Conservation (phyloP, 2,888 invertebrate genomes). For the Apantesis nais region DNA sequence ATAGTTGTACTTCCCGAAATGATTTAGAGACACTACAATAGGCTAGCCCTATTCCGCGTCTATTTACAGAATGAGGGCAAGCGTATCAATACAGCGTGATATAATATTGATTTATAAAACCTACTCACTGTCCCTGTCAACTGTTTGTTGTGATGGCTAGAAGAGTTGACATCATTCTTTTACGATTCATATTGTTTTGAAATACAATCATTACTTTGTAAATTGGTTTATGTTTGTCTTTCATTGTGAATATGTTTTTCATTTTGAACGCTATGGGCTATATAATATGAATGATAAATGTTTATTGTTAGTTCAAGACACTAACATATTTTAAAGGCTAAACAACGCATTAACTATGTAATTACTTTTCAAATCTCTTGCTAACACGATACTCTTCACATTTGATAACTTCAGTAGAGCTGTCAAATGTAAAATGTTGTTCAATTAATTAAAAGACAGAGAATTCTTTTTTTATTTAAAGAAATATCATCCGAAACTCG, state of each 20-base stretch:
- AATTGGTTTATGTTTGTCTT: slow-evolving; percentile 3
- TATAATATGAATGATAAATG: background rate
- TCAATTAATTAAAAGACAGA: too few relatives aligned
- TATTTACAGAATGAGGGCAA: slow-evolving; percentile 2
- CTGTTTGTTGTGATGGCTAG: slow-evolving; percentile 2
- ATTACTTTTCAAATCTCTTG: too few relatives aligned
- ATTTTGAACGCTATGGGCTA: background rate
- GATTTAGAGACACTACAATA: background rate
- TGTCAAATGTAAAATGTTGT: too few relatives aligned
- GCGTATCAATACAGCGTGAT: background rate
- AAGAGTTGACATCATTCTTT: background rate
- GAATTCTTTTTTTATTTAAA: too few relatives aligned
- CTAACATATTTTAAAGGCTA: too few relatives aligned
- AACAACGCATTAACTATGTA: too few relatives aligned
- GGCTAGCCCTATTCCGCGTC: background rate
- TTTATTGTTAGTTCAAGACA: too few relatives aligned
- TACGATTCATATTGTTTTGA: background rate
- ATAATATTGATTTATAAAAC: background rate
- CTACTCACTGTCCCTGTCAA: background rate
- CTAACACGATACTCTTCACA: too few relatives aligned
- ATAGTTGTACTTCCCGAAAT: background rate
- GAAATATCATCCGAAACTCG: too few relatives aligned
- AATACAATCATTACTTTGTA: slow-evolving; percentile 6
- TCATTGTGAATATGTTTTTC: background rate
- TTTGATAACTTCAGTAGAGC: too few relatives aligned